Evolutionary conservation across 2,888 invertebrate genomes (phyloP), one percentile per base, ranked within the genome.

Genomic region (Ganaspis brasiliensis): DNA sequence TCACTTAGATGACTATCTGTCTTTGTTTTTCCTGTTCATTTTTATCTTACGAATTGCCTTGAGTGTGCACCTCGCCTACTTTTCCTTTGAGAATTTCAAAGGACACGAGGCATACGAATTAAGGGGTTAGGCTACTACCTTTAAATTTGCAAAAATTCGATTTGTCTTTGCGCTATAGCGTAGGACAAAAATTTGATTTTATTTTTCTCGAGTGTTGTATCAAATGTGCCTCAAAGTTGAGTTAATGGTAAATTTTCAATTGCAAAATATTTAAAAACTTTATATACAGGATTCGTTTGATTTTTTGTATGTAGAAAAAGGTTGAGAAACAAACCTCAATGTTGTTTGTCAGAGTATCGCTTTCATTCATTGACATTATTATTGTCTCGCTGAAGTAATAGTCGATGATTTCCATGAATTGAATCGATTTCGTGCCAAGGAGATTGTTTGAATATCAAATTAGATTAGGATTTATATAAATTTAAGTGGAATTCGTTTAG

Each of bases 21-120:
- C 45, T 67, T 59, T 9, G 26, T 59, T 10, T 59, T 57, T 56
- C 14, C 14, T 59, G 8, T 9, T 45, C 24, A 45, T 67, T 67
- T 67, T 67, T 67, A 67, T 49, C 45, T 67, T 67, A 24, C 40
- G 21, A 67, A 67, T 67, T 67, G 67, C 45, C 24, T 67, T 67
- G 40, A 67, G 37, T 45, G 67, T 67, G 67, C n/a, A 61, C 6
- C 19, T 61, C 67, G 40, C 24, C 45, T 67, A 67, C 45, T 45
- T 45, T 63, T 21, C 40, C 63, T 63, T 63, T 35, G 63, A 8
- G 37, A 63, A 4, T 16, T 31, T 31, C 31, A 31, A 31, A 31
- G 31, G 31, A 31, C 31, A 31, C 31, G 31, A 31, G 6, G 31
- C 31, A 4, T 31, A 4, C 31, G 31, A 31, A 31, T 31, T 31